Percentiles rank a stretch among this genome's conserved stretches.
Conservation (phyloP, 2,797 vertebrate species). For the Poecile montanus region DNA sequence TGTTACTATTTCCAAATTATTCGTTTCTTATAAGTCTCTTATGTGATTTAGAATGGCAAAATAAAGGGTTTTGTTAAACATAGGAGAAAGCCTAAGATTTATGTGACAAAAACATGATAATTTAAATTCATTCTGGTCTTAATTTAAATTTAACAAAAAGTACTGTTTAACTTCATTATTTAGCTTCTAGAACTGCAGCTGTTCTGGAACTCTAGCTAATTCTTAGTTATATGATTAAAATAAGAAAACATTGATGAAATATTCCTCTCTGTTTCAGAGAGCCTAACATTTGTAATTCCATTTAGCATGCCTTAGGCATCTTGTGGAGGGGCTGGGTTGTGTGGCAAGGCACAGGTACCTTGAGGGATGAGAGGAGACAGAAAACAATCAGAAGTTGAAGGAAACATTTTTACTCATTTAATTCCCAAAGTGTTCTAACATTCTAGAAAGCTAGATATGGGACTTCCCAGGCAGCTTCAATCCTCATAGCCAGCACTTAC, state of each 20-base stretch:
- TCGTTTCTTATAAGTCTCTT: not conserved
- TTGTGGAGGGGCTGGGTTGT: not conserved
- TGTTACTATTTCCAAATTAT: not conserved
- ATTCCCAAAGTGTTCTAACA: not conserved
- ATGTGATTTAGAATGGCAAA: not conserved
- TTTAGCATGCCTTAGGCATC: not conserved
- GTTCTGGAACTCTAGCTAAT: not conserved
- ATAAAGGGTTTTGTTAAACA: not conserved
- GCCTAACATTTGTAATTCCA: not conserved
- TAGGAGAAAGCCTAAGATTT: not conserved
- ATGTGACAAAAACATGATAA: not conserved
- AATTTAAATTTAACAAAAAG: not conserved
- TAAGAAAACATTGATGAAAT: not conserved
- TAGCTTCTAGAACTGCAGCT: not conserved
- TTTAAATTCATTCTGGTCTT: not conserved
- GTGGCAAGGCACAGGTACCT: not conserved
- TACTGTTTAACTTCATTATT: not conserved
- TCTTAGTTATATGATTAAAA: not conserved
- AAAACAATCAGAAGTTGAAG: not conserved
- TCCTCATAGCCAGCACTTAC: not conserved
- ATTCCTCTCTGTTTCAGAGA: not conserved
- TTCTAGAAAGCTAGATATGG: conserved; percentile 1
- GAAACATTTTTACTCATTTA: not conserved
- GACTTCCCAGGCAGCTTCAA: not conserved
- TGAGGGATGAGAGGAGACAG: not conserved